A percentile compares a stretch with the other conserved stretches of the same genome.
These are phyloP conservation scores for Trematocara caparti DNA, from an alignment of 2,797 vertebrate genomes.

Conservation along the genomic window DNA sequence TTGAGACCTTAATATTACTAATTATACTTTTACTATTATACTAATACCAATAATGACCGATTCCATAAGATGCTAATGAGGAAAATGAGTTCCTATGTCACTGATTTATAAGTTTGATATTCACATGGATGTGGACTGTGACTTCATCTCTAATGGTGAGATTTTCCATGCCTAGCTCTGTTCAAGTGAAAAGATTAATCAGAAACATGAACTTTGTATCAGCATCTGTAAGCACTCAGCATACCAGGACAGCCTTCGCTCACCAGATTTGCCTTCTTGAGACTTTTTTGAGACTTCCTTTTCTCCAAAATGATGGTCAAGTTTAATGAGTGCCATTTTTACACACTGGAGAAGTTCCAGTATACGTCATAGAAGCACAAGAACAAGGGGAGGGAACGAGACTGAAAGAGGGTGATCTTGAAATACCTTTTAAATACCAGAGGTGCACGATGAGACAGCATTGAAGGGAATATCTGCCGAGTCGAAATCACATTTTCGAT, in stretches of 20 bases:
- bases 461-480: neutral
- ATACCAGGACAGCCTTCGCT: neutral
- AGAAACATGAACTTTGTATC: neutral
- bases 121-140: neutral
- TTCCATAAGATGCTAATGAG: neutral
- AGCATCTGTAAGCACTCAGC: neutral
- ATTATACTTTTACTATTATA: neutral
- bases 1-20: neutral
- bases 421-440: neutral
- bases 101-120: neutral
- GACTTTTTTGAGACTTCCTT: neutral
- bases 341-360: neutral
- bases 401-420: neutral
- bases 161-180: neutral
- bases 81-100: neutral
- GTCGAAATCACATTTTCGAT: neutral
- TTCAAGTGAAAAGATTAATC: neutral
- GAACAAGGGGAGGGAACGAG: neutral
- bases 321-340: fast-evolving
- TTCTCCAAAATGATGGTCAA: neutral
- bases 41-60: neutral
- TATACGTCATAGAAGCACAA: too few species aligned
- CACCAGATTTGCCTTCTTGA: neutral
- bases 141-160: neutral
- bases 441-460: neutral